Evolutionary conservation across 2,888 invertebrate species (phyloP).

Genomic region (Rhagium mordax): DNA sequence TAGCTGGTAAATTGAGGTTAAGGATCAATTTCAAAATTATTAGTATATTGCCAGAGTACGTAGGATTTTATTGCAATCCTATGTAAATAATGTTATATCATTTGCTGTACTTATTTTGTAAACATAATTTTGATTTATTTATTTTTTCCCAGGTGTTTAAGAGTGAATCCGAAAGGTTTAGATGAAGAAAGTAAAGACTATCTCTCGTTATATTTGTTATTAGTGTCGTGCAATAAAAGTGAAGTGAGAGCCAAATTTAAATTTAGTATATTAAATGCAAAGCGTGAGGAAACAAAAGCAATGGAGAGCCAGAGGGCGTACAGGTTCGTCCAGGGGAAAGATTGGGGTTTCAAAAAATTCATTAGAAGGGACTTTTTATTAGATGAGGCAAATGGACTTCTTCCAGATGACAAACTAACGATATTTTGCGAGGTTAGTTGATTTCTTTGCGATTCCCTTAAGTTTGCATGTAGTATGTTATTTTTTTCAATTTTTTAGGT

Average conservation of each 20-base stretch:
- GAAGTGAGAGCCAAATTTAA: conserved; percentile 99
- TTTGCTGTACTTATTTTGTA: neutral
- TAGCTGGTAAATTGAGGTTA: conserved; percentile 36
- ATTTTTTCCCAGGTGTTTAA: conserved; percentile 84
- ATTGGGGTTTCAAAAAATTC: conserved; percentile 99
- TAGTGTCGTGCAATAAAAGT: conserved; percentile 99
- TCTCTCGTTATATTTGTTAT: conserved; percentile 96
- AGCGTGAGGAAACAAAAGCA: conserved; percentile 99
- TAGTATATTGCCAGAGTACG: no score
- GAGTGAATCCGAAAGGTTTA: conserved; percentile 99
- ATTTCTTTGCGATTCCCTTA: conserved; percentile 27
- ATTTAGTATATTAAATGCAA: conserved; percentile 99
- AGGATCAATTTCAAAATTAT: conserved; percentile 7
- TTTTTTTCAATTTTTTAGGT: conserved; percentile 73
- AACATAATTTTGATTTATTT: neutral
- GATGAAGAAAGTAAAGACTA: conserved; percentile 99
- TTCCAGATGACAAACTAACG: conserved; percentile 99
- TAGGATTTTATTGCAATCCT: no score
- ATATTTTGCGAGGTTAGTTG: conserved; percentile 97
- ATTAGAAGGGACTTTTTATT: conserved; percentile 98
- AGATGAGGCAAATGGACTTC: conserved; percentile 98
- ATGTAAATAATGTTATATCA: no score
- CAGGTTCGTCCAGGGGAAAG: conserved; percentile 99
- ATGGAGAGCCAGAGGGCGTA: conserved; percentile 98
- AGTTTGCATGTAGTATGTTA: conserved; percentile 14